Base-by-base conservation (phyloP, 2,113 vertebrate genomes). In the Struthio camelus region DNA sequence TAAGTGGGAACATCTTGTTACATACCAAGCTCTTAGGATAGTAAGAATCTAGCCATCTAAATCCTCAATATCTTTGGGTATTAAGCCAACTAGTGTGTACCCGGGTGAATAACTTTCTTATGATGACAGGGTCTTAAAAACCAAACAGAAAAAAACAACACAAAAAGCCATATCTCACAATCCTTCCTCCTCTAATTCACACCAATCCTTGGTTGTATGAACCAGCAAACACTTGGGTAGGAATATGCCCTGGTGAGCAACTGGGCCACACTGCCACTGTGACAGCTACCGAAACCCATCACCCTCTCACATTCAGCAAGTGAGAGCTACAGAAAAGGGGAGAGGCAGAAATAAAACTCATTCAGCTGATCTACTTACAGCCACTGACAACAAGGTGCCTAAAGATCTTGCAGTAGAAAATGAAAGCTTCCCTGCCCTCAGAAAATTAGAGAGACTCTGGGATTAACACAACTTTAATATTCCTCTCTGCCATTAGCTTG, bases 311-410 rank as follows among this genome's bases (percentile, higher is more conserved):
- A 46, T 78, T n/a, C 59, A 34, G 27, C 36, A 78, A 80, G 59
- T 34, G 42, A 88, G 40, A 78, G 44, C 30, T 80, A 36, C 53
- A 65, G 72, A 78, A 92, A 93, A 80, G 2, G 4, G 84, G 59
- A 70, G 24, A 54, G 54, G 56, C 64, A 78, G 54, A 94, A 70
- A 59, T 58, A 92, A 54, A 93, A 28, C 40, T 5, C 4, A 42
- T 50, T 62, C 59, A 84, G 40, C 11, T 94, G 88, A 95, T 83
- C 72, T 84, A 75, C 86, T 92, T 83, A 86, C 3, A 92, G 80
- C 30, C 69, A 50, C 80, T 75, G 72, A 83, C 72, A 90, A 53
- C 50, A 38, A 88, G 72, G 64, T 80, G 86, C 64, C 83, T 78
- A 70, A 83, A 90, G 46, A 84, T 32, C 73, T 38, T 72, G 50